Conservation (phyloP, 2,113 vertebrate species). For the Ahaetulla prasina region DNA sequence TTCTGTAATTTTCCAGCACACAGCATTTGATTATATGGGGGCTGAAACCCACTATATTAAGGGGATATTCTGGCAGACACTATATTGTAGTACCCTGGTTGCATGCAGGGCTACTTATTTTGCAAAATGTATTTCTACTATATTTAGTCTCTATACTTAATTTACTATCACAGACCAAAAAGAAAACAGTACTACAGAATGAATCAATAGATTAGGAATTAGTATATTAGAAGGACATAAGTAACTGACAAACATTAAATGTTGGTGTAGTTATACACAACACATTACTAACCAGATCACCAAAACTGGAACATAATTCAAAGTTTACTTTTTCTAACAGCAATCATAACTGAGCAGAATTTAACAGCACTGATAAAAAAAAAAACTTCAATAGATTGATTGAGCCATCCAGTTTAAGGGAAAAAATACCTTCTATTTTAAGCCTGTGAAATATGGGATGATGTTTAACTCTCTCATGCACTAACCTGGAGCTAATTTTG, state of each 20-base stretch:
- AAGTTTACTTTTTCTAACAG: not conserved
- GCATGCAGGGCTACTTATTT: not conserved
- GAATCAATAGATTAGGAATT: not conserved
- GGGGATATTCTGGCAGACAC: not conserved
- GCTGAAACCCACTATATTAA: not conserved
- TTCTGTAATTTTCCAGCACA: not conserved
- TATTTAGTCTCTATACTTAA: not conserved
- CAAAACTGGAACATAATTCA: not conserved
- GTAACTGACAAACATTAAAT: not conserved
- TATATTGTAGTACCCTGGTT: not conserved
- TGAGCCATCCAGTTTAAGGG: not conserved
- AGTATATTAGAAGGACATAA: not conserved
- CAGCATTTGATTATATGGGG: not conserved
- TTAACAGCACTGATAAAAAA: not conserved
- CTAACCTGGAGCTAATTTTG: not conserved
- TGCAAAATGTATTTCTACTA: not conserved
- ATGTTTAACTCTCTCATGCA: not conserved
- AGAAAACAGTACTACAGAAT: not conserved
- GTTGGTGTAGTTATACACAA: not conserved
- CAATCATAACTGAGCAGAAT: not conserved
- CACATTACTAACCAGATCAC: not conserved
- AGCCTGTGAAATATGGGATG: not conserved
- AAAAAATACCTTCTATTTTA: not conserved
- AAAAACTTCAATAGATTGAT: not conserved
- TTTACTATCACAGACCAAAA: not conserved